These are phyloP conservation scores for Eurystomus gularis DNA, from an alignment of 2,113 vertebrate genomes.

Conservation along the genomic window DNA sequence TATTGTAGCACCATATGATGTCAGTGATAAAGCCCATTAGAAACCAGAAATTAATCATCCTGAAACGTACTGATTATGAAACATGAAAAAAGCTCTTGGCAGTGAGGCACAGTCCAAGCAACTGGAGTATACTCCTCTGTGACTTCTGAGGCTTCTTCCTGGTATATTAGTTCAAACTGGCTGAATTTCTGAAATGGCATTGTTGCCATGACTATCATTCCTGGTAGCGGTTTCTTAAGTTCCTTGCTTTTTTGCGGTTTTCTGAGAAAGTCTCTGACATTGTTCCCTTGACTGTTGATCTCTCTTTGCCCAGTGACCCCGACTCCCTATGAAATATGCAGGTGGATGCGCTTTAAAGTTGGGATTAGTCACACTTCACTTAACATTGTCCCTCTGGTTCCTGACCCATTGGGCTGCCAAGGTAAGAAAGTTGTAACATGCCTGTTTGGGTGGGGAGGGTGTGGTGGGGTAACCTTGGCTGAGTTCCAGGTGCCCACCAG, in stretches of 20 bases:
- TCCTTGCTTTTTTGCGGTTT: not conserved
- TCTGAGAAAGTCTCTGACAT: not conserved
- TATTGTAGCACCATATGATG: not conserved
- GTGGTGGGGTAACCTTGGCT: too few species aligned
- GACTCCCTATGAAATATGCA: not conserved
- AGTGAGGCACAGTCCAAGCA: not conserved
- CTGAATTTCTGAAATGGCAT: not conserved
- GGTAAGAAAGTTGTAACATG: not conserved
- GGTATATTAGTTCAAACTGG: not conserved
- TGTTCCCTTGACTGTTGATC: not conserved
- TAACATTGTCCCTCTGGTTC: not conserved
- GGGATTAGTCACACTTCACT: not conserved
- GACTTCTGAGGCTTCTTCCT: not conserved
- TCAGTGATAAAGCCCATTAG: not conserved
- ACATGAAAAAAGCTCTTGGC: not conserved
- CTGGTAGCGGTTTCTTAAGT: not conserved
- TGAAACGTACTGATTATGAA: not conserved
- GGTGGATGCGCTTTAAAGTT: not conserved
- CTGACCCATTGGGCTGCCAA: not conserved
- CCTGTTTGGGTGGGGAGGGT: not conserved
- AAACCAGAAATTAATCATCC: not conserved
- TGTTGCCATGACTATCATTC: not conserved
- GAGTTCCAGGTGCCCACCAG: too few species aligned
- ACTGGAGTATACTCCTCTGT: not conserved
- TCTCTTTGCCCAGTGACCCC: not conserved